Base-by-base conservation (phyloP, 2,113 vertebrate species). In the Apteryx mantelli region DNA sequence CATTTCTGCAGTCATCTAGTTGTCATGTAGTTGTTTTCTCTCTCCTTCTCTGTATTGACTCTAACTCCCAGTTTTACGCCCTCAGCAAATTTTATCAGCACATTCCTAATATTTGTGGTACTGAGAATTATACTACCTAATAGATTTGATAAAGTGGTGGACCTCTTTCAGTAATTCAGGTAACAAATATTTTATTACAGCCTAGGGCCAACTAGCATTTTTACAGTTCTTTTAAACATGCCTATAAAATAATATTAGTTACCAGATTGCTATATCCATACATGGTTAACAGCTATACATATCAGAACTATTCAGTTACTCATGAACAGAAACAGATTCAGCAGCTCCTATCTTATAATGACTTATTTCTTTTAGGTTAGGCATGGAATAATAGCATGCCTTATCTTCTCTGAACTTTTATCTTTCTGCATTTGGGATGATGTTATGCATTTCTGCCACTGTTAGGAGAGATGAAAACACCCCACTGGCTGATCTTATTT, bases 251-350 rank as follows among this genome's bases (percentile, higher is more conserved):
- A 12, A 2, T 4, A 7, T 19, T 13, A 63, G 30, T 36, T 38
- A 42, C 34, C 9, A 24, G 63, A 87, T 28, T 21, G 26, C 52
- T 53, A 14, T 16, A 66, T 6, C 18, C 20, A 5, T 22, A 7
- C 13, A 4, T 4, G 5, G 34, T 11, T 74, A 69, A 40, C 24
- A 53, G 68, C 58, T 40, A 1, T 20, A 21, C 0, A 0, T 38
- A 20, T 32, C 36, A 48, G 36, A 85, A 22, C n/a, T 78, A 13
- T 50, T 13, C 52, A 60, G 5, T 16, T 50, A 28, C 44, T 50
- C 10, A 13, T 9, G 14, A 77, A 18, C 42, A 88, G 38, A 34
- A 65, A 21, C 6, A 75, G 73, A 61, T 65, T 78, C 9, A 53
- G 68, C 56, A 71, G 8, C 50, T 88, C 38, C 44, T 18, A 1